Evolutionary conservation across 2,113 vertebrate species (phyloP).

Genomic region (Nesoenas mayeri): DNA sequence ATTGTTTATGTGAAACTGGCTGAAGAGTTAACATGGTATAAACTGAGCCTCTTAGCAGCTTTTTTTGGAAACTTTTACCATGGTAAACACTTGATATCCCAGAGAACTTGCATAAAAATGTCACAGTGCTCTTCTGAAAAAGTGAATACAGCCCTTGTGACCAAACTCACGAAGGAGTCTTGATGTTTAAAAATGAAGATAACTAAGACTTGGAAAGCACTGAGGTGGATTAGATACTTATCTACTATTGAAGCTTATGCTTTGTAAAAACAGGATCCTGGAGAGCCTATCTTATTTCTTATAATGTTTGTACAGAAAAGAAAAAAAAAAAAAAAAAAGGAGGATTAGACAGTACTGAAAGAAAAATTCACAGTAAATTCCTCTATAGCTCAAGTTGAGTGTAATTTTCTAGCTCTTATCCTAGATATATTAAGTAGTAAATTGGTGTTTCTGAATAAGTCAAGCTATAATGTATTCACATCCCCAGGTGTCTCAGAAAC

Average conservation of each 20-base stretch:
- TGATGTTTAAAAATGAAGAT: not conserved
- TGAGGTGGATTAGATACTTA: not conserved
- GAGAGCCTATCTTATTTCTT: not conserved
- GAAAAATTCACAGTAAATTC: not conserved
- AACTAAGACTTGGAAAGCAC: not conserved
- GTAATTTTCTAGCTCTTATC: not conserved
- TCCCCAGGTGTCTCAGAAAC: not conserved
- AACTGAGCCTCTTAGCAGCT: not conserved
- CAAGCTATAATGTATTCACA: not conserved
- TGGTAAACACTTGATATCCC: not conserved
- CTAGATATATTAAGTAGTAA: not conserved
- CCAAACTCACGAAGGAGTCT: not conserved
- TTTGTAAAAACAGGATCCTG: not conserved
- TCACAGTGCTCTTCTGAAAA: not conserved
- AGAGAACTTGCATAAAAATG: not conserved
- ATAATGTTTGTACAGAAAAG: not conserved
- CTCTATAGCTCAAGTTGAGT: not conserved
- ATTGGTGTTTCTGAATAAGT: not conserved
- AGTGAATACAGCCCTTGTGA: not conserved
- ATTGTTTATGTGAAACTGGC: not conserved
- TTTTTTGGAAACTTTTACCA: not conserved
- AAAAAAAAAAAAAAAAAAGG: no score
- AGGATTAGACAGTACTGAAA: not conserved
- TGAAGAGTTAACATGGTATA: not conserved
- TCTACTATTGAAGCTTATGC: not conserved